Conservation (phyloP, 2,888 invertebrate species). For the Volucella inanis region DNA sequence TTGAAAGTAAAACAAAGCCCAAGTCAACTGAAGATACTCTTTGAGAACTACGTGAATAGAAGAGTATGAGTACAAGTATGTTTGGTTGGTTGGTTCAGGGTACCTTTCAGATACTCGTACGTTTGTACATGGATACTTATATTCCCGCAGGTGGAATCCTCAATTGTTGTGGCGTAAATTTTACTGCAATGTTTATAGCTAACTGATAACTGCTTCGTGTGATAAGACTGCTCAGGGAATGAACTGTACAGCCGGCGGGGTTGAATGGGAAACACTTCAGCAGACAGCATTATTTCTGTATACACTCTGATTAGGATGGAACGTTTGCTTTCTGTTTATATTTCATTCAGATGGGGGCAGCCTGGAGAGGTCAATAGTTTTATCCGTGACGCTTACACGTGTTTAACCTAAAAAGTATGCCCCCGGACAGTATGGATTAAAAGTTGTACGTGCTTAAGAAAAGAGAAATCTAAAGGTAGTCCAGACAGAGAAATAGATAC, state of each 20-base stretch:
- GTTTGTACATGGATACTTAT: neutral
- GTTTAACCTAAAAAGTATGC: no score
- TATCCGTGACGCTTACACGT: no score
- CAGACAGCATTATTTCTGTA: neutral
- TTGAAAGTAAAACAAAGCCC: constrained; percentile 35
- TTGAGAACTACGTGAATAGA: constrained; percentile 2
- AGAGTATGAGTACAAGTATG: neutral
- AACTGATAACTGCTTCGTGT: constrained; percentile 36
- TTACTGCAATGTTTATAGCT: constrained; percentile 37
- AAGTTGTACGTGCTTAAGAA: no score
- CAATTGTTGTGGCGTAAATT: constrained; percentile 24
- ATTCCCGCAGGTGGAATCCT: constrained; percentile 9
- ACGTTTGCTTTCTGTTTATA: no score
- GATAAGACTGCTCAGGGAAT: constrained; percentile 22
- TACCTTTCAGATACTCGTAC: no score
- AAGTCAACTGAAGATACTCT: constrained; percentile 13
- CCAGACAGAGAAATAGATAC: no score
- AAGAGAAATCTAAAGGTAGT: no score
- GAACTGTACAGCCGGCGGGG: no score
- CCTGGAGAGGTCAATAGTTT: no score
- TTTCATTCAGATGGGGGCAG: no score
- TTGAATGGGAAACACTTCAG: neutral
- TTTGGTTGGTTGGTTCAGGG: constrained; percentile 25
- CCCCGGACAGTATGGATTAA: no score
- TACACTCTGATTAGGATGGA: neutral